These are phyloP conservation scores for Sialis fuliginosa DNA, from an alignment of 2,888 invertebrate genomes.

Conservation along the genomic window DNA sequence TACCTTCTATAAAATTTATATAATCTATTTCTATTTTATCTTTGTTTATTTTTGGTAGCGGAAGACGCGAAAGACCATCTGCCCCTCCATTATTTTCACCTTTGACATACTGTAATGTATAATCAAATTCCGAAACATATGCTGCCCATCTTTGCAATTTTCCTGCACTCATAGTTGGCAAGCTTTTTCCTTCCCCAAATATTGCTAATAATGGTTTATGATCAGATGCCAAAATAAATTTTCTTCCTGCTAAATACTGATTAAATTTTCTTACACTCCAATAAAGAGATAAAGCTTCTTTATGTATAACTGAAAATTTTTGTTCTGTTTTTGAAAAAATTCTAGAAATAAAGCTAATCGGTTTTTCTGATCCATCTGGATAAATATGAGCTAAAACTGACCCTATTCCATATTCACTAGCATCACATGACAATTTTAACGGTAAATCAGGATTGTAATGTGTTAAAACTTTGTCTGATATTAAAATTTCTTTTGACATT, in stretches of 20 bases:
- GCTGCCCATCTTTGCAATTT: constrained; percentile 7
- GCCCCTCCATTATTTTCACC: background rate
- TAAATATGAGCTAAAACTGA: too few species aligned
- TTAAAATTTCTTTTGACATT: constrained; percentile 1
- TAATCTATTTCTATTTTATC: background rate
- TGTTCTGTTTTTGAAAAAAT: too few species aligned
- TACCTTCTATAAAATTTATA: background rate
- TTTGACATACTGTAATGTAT: background rate
- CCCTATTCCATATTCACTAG: too few species aligned
- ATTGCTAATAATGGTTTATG: too few species aligned
- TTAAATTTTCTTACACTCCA: too few species aligned
- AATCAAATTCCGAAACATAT: background rate
- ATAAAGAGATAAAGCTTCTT: too few species aligned
- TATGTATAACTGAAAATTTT: too few species aligned
- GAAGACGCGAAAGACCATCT: background rate
- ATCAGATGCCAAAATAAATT: too few species aligned
- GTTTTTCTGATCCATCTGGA: too few species aligned
- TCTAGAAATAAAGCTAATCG: too few species aligned
- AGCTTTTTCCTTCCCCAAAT: too few species aligned
- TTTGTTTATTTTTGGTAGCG: background rate
- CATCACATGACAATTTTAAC: constrained; percentile 13
- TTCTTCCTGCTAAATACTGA: too few species aligned
- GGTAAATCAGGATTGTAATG: constrained; percentile 9
- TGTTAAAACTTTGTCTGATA: constrained; percentile 7
- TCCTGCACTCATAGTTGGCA: constrained; percentile 12